A percentile compares a stretch with the other conserved stretches of the same genome.
phyloP scores from a whole-genome alignment of 2,888 invertebrate genomes.

The Drosophila emarginata region DNA sequence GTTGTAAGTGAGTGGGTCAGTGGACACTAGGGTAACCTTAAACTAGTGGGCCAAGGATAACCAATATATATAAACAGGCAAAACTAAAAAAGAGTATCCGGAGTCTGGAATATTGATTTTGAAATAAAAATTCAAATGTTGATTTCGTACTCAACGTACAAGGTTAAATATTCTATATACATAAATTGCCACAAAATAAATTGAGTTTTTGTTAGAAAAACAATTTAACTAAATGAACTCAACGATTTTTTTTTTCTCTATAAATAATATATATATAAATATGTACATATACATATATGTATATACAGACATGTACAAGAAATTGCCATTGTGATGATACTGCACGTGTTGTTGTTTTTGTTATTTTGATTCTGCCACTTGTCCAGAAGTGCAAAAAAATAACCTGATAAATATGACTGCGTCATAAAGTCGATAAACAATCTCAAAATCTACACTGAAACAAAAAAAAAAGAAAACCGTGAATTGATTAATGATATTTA shows the following conservation, averaged over 20 bases:
- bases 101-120: not conserved
- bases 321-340: not conserved
- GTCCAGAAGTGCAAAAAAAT: constrained; percentile 32
- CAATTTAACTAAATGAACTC: not conserved
- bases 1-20: constrained; percentile 11
- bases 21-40: constrained; percentile 1
- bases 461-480: no score
- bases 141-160: not conserved
- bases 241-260: not conserved
- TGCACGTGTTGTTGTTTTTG: constrained; percentile 13
- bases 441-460: not conserved
- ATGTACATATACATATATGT: not conserved
- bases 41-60: constrained; percentile 12
- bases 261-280: no score
- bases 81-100: not conserved
- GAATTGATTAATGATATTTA: no score
- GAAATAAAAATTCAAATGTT: not conserved
- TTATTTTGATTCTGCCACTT: constrained; percentile 7
- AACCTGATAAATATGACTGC: constrained; percentile 33
- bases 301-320: not conserved
- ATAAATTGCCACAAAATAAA: not conserved
- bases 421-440: constrained; percentile 8
- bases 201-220: no score
- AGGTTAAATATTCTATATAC: not conserved
- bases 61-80: not conserved